Base-by-base conservation (phyloP, 2,113 vertebrate genomes). In the Probosciger aterrimus region DNA sequence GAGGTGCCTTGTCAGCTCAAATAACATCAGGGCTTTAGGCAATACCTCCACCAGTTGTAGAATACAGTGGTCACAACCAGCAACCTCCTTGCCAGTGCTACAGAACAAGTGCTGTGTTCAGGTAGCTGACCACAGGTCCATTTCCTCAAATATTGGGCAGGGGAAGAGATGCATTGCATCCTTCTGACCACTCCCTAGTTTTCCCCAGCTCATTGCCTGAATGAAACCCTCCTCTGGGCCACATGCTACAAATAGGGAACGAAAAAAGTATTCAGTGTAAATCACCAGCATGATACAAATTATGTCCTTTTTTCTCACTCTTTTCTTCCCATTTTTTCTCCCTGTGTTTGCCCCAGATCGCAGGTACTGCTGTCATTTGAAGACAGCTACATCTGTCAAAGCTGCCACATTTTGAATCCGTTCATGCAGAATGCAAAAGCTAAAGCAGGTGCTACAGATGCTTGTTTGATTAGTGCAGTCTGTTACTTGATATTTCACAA, bases 381-480 rank as follows among this genome's bases (percentile, higher is more conserved):
- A 35, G 74, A 62, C 59, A 95, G 52, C 75, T 57, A 68, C 27
- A 78, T 78, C 77, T 92, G 77, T 87, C 93, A 95, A 78, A 81
- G n/a, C 35, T 81, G 55, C 68, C 43, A 7, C 43, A 39, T 75
- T 65, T 53, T 88, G 41, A 86, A 75, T 57, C 65, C 65, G 6
- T 28, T 93, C 43, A n/a, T 22, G 13, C 20, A 1, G 1, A 67
- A 74, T 71, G 44, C 67, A 94, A 77, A 88, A 91, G 50, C 63
- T 82, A 69, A 93, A 89, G 67, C 63, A 90, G 77, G 52, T 93
- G 78, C 67, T 93, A 75, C 93, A 92, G 92, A 89, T 89, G 55
- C 55, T 92, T 44, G 18, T 86, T 71, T 87, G 86, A 91, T 86
- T 88, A 91, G 47, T 9, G 43, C 68, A 95, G 82, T 49, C 91